These are phyloP conservation scores for Xyrichtys novacula DNA, from an alignment of 2,797 vertebrate genomes.

Conservation along the genomic window DNA sequence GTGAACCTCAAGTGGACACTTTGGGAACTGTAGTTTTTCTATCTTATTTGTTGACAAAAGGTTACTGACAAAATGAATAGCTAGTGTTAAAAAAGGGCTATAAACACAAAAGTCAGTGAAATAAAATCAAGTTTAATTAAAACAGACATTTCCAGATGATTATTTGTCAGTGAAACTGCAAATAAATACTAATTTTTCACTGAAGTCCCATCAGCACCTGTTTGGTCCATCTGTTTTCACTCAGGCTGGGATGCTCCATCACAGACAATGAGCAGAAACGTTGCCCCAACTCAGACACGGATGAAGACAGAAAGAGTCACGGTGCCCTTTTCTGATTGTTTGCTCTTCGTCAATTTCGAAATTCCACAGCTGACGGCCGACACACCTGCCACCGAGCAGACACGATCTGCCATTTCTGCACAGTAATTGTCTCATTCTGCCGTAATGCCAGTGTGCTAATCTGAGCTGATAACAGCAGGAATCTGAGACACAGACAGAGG, in stretches of 20 bases:
- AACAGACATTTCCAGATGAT: not conserved
- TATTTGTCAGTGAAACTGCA: not conserved
- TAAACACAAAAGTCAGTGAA: too few relatives aligned
- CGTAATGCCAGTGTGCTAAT: conserved; percentile 38
- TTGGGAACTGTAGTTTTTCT: too few relatives aligned
- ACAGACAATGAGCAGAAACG: conserved; percentile 1
- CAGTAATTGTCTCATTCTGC: conserved; percentile 66
- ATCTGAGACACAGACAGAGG: conserved; percentile 9
- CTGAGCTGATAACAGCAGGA: conserved; percentile 30
- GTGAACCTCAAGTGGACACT: too few relatives aligned
- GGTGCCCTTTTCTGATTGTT: conserved; percentile 62
- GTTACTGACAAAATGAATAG: too few relatives aligned
- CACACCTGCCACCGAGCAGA: conserved; percentile 61
- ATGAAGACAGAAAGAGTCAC: conserved; percentile 61
- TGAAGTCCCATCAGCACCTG: conserved; percentile 7
- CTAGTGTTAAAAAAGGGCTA: too few relatives aligned
- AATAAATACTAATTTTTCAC: conserved; percentile 8
- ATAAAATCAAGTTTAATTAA: too few relatives aligned
- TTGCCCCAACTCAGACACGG: conserved; percentile 32
- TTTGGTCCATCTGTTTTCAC: conserved; percentile 27
- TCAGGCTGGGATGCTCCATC: not conserved
- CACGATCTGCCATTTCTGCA: conserved; percentile 40
- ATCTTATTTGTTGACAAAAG: too few relatives aligned
- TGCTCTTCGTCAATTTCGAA: conserved; percentile 64
- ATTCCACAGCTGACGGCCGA: conserved; percentile 51